A percentile compares a stretch with the other conserved stretches of the same genome.
These are phyloP conservation scores for Octodon degus DNA, from an alignment of 2,113 vertebrate species.

Conservation along the genomic window DNA sequence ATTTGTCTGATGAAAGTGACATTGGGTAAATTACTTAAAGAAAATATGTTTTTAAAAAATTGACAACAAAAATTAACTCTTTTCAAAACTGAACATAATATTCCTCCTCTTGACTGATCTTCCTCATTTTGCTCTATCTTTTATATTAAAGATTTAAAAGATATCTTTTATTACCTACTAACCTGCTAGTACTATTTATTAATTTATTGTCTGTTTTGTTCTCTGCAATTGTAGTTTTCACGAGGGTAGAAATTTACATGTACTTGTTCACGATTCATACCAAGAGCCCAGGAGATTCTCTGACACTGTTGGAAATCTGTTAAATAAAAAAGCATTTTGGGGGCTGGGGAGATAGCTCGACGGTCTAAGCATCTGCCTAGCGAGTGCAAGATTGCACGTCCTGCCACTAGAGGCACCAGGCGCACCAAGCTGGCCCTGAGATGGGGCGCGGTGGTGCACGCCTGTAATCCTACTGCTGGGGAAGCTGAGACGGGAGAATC, in stretches of 20 bases:
- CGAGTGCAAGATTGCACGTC: too few relatives aligned
- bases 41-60: neutral
- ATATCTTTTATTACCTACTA: neutral
- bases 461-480: too few relatives aligned
- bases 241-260: neutral
- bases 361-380: too few relatives aligned
- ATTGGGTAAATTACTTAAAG: slow-evolving; percentile 34
- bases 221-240: neutral
- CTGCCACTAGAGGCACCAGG: too few relatives aligned
- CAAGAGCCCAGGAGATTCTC: neutral
- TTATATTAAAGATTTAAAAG: neutral
- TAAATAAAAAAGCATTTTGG: neutral
- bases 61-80: neutral
- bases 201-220: neutral
- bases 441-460: too few relatives aligned
- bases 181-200: neutral
- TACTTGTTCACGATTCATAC: neutral
- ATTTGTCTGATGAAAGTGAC: neutral
- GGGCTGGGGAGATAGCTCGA: too few relatives aligned
- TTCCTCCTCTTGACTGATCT: neutral
- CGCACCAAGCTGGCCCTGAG: too few relatives aligned
- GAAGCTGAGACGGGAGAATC: too few relatives aligned
- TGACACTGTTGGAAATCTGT: neutral
- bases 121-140: neutral
- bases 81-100: slow-evolving; percentile 5